A percentile compares a stretch with the other conserved stretches of the same genome.
Conservation (phyloP, 2,888 invertebrate species). For the Julus scandinavius region DNA sequence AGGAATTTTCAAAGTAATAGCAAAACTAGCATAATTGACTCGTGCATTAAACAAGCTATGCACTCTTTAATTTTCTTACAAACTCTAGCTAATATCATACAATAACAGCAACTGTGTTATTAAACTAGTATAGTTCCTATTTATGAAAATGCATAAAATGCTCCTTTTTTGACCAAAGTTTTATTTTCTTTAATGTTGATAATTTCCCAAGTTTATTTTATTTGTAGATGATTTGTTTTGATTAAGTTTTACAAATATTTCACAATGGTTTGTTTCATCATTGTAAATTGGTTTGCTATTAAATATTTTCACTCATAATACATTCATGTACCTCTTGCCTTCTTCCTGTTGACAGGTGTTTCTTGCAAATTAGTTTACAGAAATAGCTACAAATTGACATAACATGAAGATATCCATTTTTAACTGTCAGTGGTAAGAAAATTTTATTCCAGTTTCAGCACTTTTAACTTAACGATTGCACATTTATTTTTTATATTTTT, state of each 20-base stretch:
- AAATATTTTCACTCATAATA: conserved; percentile 11
- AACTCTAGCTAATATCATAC: background rate
- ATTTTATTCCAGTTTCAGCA: background rate
- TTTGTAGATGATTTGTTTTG: background rate
- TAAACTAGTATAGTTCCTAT: background rate
- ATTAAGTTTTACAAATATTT: background rate
- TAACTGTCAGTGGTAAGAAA: background rate
- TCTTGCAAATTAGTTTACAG: background rate
- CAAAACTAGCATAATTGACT: background rate
- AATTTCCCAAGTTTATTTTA: background rate
- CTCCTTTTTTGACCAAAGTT: background rate
- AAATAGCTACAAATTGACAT: background rate
- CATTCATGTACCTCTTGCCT: background rate
- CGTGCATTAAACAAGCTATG: background rate
- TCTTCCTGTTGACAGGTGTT: background rate
- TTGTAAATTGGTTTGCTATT: background rate
- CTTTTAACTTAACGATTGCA: background rate
- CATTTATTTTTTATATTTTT: background rate
- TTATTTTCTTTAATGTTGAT: conserved; percentile 12
- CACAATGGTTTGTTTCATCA: conserved; percentile 19
- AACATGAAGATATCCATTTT: background rate
- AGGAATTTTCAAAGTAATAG: background rate
- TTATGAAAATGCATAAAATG: background rate
- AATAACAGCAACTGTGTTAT: background rate
- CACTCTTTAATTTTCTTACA: background rate